Base-by-base conservation (phyloP, 64 coral and sea anemone species). In the Astreopora myriophthalma region DNA sequence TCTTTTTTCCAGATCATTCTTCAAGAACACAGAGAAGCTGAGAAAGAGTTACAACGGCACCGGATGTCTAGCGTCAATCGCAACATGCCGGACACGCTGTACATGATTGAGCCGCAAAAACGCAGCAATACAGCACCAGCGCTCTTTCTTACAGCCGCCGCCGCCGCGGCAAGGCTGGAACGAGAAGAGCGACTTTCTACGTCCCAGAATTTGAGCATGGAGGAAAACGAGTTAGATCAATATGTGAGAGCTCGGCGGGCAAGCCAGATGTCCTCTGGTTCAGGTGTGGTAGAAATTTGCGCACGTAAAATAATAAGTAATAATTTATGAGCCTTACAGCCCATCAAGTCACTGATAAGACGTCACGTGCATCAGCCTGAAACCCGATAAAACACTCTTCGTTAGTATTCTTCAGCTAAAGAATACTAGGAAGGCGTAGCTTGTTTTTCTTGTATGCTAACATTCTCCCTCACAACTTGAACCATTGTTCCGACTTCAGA, bases 41-140 rank as follows among this genome's bases (percentile, higher is more conserved):
- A 98, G 51, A 70, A 90, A 20, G 89, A 95, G 28, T 30, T 94
- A 6, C 75, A 95, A 11, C 87, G 89, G 33, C 80, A 91, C 29
- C 93, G 96, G 17, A 90, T 93, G 96, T 87, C 89, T 36, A 87
- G 93, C 33, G 73, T 93, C 77, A 82, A 79, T 14, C 89, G 92
- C 1, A 95, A 86, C 42, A 98, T 98, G 83, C 96, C 96, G 0
- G 96, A 98, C 51, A 95, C 92, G 7, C 44, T 98, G 3, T 98
- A 98, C 69, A 98, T 94, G 92, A 49, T 94, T 8, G 69, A 74
- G 24, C 34, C 69, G 5, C 69, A 74, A 23, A 87, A 58, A 11
- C 67, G 66, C 17, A 51, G 39, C 10, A 38, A 73, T 36, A 87
- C 85, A 6, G 85, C 85, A 73, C 85, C 44, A 87, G 34, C 48